phyloP scores from a whole-genome alignment of 1,140 invertebrate species.

The Drosophila bifasciata region DNA sequence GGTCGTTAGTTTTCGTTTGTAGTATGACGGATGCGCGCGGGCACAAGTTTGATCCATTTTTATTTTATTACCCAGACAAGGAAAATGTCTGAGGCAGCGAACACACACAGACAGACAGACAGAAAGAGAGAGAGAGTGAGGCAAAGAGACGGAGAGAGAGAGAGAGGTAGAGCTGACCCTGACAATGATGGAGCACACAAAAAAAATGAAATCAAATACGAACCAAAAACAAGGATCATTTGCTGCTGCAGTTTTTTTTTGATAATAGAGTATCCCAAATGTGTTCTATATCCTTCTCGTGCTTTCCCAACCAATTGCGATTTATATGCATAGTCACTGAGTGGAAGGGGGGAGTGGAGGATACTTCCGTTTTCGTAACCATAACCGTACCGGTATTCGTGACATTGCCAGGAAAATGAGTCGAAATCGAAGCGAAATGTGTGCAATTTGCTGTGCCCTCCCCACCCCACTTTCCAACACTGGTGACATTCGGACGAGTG shows the following conservation, averaged over 20 bases:
- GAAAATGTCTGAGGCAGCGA: not conserved
- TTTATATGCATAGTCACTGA: slow-evolving; percentile 41
- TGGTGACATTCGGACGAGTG: slow-evolving; percentile 11
- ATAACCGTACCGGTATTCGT: slow-evolving; percentile 13
- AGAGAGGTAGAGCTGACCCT: slow-evolving; percentile 37
- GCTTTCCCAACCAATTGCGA: slow-evolving; percentile 40
- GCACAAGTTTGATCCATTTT: slow-evolving; percentile 74
- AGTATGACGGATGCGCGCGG: slow-evolving; percentile 32
- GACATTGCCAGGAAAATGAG: slow-evolving; percentile 10
- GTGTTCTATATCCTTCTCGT: slow-evolving; percentile 7
- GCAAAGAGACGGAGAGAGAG: not conserved
- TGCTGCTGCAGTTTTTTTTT: slow-evolving; percentile 5
- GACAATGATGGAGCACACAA: slow-evolving; percentile 46
- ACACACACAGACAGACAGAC: slow-evolving; percentile 3
- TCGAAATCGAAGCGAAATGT: slow-evolving; percentile 19
- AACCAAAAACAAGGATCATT: slow-evolving; percentile 14
- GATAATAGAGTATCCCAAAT: slow-evolving; percentile 5
- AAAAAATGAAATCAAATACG: slow-evolving; percentile 37
- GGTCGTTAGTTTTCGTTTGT: slow-evolving; percentile 31
- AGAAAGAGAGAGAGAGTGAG: slow-evolving; percentile 2
- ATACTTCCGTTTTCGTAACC: not conserved
- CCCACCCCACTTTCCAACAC: no score
- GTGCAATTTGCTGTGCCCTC: slow-evolving; percentile 48
- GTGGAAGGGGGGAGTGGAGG: not conserved
- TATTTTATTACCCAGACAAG: slow-evolving; percentile 39